These are phyloP conservation scores for Drosophila atripex DNA, from an alignment of 2,888 invertebrate genomes.

Conservation along the genomic window DNA sequence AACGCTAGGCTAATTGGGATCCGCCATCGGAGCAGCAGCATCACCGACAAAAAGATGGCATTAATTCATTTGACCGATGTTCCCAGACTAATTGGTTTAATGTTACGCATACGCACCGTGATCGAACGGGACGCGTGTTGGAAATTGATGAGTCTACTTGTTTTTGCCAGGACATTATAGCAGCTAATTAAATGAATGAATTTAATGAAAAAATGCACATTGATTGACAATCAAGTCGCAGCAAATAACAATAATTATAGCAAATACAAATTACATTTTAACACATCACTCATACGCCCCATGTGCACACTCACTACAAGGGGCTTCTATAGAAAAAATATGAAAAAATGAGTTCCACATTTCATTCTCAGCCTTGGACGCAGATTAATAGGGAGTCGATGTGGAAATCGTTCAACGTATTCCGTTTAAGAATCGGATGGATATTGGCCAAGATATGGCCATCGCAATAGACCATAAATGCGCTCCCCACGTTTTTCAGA, in stretches of 20 bases:
- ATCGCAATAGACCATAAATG: too few relatives aligned
- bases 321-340: neutral
- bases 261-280: neutral
- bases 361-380: neutral
- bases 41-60: neutral
- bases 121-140: neutral
- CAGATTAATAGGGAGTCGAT: neutral
- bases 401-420: neutral
- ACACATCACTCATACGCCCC: slow-evolving; percentile 1
- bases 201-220: neutral
- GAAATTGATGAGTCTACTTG: slow-evolving; percentile 8
- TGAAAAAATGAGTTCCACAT: neutral
- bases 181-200: neutral
- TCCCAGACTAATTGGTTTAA: slow-evolving; percentile 30
- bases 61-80: slow-evolving; percentile 12
- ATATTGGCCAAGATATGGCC: too few relatives aligned
- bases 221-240: neutral
- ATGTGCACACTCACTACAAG: neutral
- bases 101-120: slow-evolving; percentile 24
- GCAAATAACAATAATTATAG: neutral
- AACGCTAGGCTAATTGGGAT: neutral
- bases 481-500: too few relatives aligned
- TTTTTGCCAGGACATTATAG: neutral
- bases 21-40: neutral
- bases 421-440: neutral